A percentile compares a stretch with the other conserved stretches of the same genome.
Conservation (phyloP, 2,113 vertebrate species). For the Paramisgurnus dabryanus region DNA sequence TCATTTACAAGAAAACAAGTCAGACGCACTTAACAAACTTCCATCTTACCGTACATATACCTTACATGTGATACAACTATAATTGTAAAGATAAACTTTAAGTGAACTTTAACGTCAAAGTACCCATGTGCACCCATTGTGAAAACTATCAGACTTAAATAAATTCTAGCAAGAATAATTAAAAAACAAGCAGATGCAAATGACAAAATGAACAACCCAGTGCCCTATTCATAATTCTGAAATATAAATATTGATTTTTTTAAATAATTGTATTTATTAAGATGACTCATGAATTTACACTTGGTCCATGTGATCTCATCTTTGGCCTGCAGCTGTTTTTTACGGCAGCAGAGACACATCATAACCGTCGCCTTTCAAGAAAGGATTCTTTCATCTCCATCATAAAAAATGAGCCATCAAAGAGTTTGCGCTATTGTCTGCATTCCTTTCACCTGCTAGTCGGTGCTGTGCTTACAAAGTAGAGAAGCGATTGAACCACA, state of each 20-base stretch:
- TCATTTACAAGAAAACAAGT: no score
- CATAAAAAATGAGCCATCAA: slow-evolving; percentile 45
- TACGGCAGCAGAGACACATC: slow-evolving; percentile 41
- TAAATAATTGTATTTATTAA: not conserved
- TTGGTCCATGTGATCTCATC: not conserved
- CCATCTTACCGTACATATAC: no score
- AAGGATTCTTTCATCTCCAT: slow-evolving; percentile 48
- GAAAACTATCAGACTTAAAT: no score
- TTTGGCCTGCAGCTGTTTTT: slow-evolving; percentile 26
- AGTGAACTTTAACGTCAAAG: no score
- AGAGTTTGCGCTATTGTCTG: slow-evolving; percentile 31
- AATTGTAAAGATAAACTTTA: no score
- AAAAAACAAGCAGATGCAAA: not conserved
- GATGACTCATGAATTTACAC: not conserved
- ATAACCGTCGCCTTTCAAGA: slow-evolving; percentile 42
- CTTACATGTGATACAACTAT: no score
- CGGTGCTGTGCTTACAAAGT: slow-evolving; percentile 41
- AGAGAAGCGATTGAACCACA: slow-evolving; percentile 46
- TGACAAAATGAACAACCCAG: not conserved
- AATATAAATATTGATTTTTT: not conserved
- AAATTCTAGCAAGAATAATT: not conserved
- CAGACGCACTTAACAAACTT: no score
- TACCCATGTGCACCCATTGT: no score
- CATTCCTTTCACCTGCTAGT: slow-evolving; percentile 46
- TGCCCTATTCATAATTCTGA: not conserved